Conservation (phyloP, 2,113 vertebrate species). For the Phocoena phocoena region DNA sequence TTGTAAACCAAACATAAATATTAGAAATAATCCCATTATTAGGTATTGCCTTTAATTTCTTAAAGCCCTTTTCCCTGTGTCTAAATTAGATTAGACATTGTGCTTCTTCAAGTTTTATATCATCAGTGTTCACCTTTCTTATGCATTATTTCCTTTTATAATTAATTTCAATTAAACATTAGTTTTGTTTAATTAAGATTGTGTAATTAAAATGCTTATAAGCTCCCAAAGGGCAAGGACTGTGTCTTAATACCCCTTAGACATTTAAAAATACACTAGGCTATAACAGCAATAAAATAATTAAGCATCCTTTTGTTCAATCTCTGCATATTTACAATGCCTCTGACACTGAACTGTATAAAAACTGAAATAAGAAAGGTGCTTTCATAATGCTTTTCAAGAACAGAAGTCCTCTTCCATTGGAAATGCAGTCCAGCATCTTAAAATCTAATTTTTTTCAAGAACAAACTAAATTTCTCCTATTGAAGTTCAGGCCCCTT, state of each 20-base stretch:
- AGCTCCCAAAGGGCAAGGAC: conserved; percentile 40
- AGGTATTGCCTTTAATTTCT: neutral
- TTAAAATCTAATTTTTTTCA: neutral
- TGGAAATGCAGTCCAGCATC: neutral
- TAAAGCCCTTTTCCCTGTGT: conserved; percentile 11
- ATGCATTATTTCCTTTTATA: conserved; percentile 48
- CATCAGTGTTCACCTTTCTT: conserved; percentile 29
- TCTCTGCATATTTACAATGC: neutral
- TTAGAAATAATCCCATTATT: conserved; percentile 32
- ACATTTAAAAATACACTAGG: conserved; percentile 40
- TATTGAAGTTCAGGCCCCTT: neutral
- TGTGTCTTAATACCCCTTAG: conserved; percentile 48
- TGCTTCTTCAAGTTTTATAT: conserved; percentile 47
- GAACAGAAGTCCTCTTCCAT: neutral
- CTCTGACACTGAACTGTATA: neutral
- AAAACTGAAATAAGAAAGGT: conserved; percentile 42
- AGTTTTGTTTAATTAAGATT: conserved; percentile 63
- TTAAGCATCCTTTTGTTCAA: neutral
- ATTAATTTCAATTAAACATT: conserved; percentile 69
- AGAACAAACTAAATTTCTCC: neutral
- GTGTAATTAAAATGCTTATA: conserved; percentile 61
- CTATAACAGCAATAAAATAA: conserved; percentile 36
- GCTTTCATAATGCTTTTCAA: conserved; percentile 21
- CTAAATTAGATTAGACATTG: conserved; percentile 33
- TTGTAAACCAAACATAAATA: conserved; percentile 8